These are phyloP conservation scores for Melanostigma gelatinosum DNA, from an alignment of 2,113 vertebrate genomes.

Conservation along the genomic window DNA sequence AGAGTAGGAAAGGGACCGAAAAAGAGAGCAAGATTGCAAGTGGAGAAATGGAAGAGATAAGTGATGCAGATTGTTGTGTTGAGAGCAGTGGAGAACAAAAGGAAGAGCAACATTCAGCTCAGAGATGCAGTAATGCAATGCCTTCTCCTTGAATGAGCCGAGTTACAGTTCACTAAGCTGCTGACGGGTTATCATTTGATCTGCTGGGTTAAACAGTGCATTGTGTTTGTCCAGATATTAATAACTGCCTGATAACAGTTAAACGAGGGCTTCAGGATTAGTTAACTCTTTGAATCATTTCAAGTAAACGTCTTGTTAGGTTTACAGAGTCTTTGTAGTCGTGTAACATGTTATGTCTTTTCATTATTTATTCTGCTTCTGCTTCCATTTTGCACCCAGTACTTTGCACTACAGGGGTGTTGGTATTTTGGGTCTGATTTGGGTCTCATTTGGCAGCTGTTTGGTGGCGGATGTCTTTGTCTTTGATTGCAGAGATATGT, in stretches of 20 bases:
- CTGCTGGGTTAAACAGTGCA: background rate
- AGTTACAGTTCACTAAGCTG: background rate
- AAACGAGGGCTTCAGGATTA: background rate
- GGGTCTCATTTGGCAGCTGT: background rate
- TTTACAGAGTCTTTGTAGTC: background rate
- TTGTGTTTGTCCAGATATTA: background rate
- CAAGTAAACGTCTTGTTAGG: background rate
- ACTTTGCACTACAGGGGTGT: background rate
- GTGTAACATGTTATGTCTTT: background rate
- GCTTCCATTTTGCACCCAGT: background rate
- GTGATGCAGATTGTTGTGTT: background rate
- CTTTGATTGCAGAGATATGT: background rate
- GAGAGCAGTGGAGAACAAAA: background rate
- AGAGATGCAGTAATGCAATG: background rate
- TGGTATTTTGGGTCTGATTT: conserved; percentile 5
- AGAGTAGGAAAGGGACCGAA: conserved; percentile 8
- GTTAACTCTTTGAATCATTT: background rate
- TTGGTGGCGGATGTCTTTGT: conserved; percentile 41
- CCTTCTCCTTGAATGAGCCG: background rate
- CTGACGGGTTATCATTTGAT: background rate
- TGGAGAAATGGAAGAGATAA: background rate
- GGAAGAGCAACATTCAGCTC: background rate
- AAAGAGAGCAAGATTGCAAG: background rate
- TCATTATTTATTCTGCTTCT: background rate
- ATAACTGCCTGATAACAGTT: background rate